Evolutionary conservation across 1,140 invertebrate genomes (phyloP).

Genomic region (Bombus breviceps): DNA sequence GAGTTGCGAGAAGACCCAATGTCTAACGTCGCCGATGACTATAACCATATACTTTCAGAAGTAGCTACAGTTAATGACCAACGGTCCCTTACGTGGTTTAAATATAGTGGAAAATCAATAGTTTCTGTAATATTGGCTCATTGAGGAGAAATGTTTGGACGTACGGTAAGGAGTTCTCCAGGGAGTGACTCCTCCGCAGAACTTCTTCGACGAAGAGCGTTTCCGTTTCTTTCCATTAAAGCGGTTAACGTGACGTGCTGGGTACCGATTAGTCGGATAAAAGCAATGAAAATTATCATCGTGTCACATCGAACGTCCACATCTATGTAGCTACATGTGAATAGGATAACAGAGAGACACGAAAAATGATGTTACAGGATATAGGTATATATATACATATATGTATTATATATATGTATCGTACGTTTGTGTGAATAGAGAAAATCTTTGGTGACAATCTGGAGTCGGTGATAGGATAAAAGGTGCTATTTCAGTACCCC

Average conservation of each 20-base stretch:
- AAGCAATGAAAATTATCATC: background rate
- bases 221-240: background rate
- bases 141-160: slow-evolving; percentile 28
- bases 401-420: background rate
- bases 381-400: background rate
- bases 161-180: slow-evolving; percentile 1
- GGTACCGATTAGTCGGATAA: background rate
- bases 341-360: background rate
- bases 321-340: background rate
- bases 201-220: background rate
- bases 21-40: slow-evolving; percentile 5
- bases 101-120: slow-evolving; percentile 63
- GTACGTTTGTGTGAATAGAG: background rate
- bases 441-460: background rate
- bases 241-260: background rate
- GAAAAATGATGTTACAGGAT: too few relatives aligned
- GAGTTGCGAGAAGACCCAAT: slow-evolving; percentile 1
- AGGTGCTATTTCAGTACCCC: slow-evolving; percentile 42
- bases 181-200: slow-evolving; percentile 1
- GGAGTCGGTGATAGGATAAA: background rate
- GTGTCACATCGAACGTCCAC: background rate
- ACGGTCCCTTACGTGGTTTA: slow-evolving; percentile 46
- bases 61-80: slow-evolving; percentile 51
- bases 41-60: slow-evolving; percentile 10
- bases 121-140: slow-evolving; percentile 56